Conservation (phyloP, 2,797 vertebrate genomes). For the Merluccius polli region DNA sequence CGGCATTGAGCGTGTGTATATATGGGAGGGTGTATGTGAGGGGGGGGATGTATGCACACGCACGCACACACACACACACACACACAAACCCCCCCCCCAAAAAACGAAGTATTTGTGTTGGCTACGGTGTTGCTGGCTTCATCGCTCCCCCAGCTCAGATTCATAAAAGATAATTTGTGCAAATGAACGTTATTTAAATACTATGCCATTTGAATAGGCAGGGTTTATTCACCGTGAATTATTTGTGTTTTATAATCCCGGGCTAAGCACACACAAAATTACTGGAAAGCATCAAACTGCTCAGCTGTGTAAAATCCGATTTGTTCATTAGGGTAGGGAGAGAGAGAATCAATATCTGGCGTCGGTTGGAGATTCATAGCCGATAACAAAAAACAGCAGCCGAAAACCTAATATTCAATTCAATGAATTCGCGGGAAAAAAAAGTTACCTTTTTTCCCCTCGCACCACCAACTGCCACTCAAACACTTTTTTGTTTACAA, state of each 20-base stretch:
- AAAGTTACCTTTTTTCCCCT: not conserved
- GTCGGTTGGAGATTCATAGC: slow-evolving; percentile 53
- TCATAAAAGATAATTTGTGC: slow-evolving; percentile 79
- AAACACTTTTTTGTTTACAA: slow-evolving; percentile 48
- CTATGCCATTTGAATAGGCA: slow-evolving; percentile 74
- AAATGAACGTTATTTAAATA: slow-evolving; percentile 80
- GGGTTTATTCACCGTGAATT: slow-evolving; percentile 74
- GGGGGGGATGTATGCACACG: too few species aligned
- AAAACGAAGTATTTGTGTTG: slow-evolving; percentile 67
- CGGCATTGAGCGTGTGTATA: slow-evolving; percentile 48
- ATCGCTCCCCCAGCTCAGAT: slow-evolving; percentile 61
- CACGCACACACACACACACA: too few species aligned
- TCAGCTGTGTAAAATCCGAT: slow-evolving; percentile 82
- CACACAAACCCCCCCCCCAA: slow-evolving; percentile 55
- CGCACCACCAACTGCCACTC: slow-evolving; percentile 16
- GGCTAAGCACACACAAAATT: slow-evolving; percentile 79
- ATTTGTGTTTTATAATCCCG: slow-evolving; percentile 82
- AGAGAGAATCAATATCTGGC: slow-evolving; percentile 68
- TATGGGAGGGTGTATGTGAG: slow-evolving; percentile 22
- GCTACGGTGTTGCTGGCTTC: slow-evolving; percentile 51
- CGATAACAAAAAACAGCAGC: slow-evolving; percentile 46
- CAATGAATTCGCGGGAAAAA: slow-evolving; percentile 9
- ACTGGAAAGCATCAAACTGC: slow-evolving; percentile 82
- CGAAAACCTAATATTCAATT: slow-evolving; percentile 38
- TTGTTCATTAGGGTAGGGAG: slow-evolving; percentile 74